Percentiles rank a stretch among this genome's conserved stretches.
These are phyloP conservation scores for Odontesthes bonariensis DNA, from an alignment of 2,113 vertebrate genomes.

Conservation along the genomic window DNA sequence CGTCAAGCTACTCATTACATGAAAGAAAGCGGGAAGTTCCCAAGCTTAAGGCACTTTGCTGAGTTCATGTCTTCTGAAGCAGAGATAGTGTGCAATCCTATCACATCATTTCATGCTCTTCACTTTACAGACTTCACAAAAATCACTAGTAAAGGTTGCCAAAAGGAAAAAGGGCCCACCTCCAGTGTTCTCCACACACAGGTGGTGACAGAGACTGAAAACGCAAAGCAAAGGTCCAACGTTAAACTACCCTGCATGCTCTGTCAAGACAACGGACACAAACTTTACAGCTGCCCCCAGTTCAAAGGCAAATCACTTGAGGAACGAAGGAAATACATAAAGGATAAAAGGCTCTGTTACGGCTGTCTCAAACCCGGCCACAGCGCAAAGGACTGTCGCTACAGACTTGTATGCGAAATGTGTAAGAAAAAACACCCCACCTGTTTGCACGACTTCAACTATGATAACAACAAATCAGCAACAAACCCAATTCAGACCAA, in stretches of 20 bases:
- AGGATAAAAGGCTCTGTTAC: conserved; percentile 1
- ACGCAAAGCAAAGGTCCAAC: neutral
- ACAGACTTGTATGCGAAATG: neutral
- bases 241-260: neutral
- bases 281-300: neutral
- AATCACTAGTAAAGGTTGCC: neutral
- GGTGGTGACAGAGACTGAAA: neutral
- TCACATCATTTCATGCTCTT: too few relatives aligned
- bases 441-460: neutral
- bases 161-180: neutral
- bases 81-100: neutral
- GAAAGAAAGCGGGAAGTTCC: conserved; percentile 15
- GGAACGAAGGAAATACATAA: neutral
- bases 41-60: conserved; percentile 5
- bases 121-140: neutral
- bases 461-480: neutral
- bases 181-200: neutral
- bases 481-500: conserved; percentile 1
- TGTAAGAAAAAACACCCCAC: neutral
- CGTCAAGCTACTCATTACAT: neutral
- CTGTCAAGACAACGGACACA: conserved; percentile 1
- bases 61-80: conserved; percentile 7
- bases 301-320: neutral
- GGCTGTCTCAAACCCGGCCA: neutral
- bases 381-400: neutral